Base-by-base conservation (phyloP, 2,888 invertebrate genomes). In the Ceriagrion tenellum region DNA sequence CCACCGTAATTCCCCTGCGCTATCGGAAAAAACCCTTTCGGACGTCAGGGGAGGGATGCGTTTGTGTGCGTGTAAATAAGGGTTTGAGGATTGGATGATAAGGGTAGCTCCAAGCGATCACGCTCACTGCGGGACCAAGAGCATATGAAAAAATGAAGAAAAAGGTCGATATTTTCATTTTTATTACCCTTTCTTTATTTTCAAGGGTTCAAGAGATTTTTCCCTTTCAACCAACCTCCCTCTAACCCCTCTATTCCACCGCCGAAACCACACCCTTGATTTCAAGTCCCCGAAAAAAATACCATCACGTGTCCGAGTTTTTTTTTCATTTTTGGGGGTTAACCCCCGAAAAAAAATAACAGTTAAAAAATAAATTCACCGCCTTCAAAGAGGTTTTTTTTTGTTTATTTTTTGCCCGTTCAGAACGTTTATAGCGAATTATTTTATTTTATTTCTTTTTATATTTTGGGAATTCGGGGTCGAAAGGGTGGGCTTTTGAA, bases 31-130 rank as follows among this genome's bases (percentile, higher is more conserved):
- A 81, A 35, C 12, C 10, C 26, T 18, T 81, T 81, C 81, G 16
- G n/a, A 23, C 81, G 30, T 69, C 26, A 12, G 12, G n/a, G n/a
- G 69, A 59, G 12, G 6, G 59, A 20, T 59, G 16, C 59, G 59
- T 59, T 56, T 59, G 59, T 59, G 20, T 59, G 59, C 59, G 18
- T 12, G 12, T 16, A 59, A 20, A n/a, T 26, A 69, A 69, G 69
- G 69, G 69, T n/a, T 23, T 59, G 69, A 59, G 59, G 59, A 47
- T 47, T 12, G n/a, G 69, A 12, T n/a, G n/a, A 69, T 69, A 69
- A 69, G 69, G 69, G 69, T n/a, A 6, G 69, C 69, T 69, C n/a
- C n/a, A n/a, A 69, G 81, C 81, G 81, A 81, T 81, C 81, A 35
- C n/a, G 81, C 81, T n/a, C n/a, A 30, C 35, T 35, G 35, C 35